Conservation (phyloP, 30 jellyfish, hydroid and myxozoan genomes). For the Cassiopea andromeda region DNA sequence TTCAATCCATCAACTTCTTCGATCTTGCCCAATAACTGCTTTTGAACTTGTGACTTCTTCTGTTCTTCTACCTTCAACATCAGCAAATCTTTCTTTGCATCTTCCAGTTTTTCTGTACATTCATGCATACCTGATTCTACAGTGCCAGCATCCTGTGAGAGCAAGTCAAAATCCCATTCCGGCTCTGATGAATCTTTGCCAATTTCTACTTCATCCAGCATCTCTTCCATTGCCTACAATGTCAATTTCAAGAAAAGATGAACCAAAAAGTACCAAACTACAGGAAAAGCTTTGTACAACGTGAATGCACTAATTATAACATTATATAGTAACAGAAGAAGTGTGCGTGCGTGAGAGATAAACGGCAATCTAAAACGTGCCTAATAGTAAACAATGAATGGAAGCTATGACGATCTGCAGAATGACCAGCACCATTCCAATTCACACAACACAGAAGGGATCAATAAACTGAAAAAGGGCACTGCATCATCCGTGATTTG, state of each 20-base stretch:
- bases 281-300: too few relatives aligned
- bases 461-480: too few relatives aligned
- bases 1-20: constrained; percentile 71
- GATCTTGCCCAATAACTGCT: constrained; percentile 46
- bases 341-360: too few relatives aligned
- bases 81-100: constrained; percentile 50
- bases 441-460: too few relatives aligned
- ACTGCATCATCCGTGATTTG: too few relatives aligned
- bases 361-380: too few relatives aligned
- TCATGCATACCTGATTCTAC: constrained; percentile 31
- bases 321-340: too few relatives aligned
- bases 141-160: constrained; percentile 39
- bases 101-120: constrained; percentile 64
- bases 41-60: constrained; percentile 76
- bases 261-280: not conserved
- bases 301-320: too few relatives aligned
- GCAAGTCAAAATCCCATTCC: constrained; percentile 4
- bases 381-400: too few relatives aligned
- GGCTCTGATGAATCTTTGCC: not conserved
- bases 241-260: not conserved
- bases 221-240: constrained; percentile 29
- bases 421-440: too few relatives aligned
- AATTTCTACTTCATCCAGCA: constrained; percentile 16
- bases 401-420: too few relatives aligned
- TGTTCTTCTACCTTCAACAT: constrained; percentile 65